Evolutionary conservation across 2,797 vertebrate species (phyloP), one percentile per base, ranked within the genome.

Genomic region (Anniella stebbinsi): DNA sequence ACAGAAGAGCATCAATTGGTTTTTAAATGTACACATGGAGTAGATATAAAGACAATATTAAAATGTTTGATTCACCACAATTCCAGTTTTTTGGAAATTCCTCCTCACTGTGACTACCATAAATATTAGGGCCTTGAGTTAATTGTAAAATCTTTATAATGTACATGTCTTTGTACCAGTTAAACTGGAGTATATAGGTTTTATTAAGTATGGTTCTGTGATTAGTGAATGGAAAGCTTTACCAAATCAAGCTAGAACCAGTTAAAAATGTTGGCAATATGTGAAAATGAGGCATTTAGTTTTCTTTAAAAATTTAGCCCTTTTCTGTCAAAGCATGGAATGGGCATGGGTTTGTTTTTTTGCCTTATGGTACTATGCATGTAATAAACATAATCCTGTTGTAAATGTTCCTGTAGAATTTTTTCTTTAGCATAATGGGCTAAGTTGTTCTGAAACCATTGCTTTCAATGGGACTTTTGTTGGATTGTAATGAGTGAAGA

Each of bases 241-340:
- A 73, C 1, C 7, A 87, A 91, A 66, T 87, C 10, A 83, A 84
- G 54, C 25, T 45, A 84, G 54, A 4, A 1, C 86, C 91, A 86
- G 54, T 28, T 85, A 73, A 87, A 54, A 30, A 92, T 88, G 57
- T 81, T 66, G 89, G 33, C 73, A 51, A 1, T 86, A n/a, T 90
- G 85, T n/a, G 48, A 88, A 75, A 67, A 69, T 7, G 25, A 73
- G 23, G 91, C 63, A 85, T 93, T 88, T 76, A 45, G 10, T 90
- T 90, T 89, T 60, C 28, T 7, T 86, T 92, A 21, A 76, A 92
- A 81, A 87, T 84, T 88, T 30, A 80, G 23, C 23, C 81, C 51
- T 90, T 85, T 28, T 36, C 91, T 77, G 86, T 75, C 91, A 54
- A 36, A 85, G 41, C 63, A 91, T 89, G 28, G 66, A 91, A 54